Base-by-base conservation (phyloP, 2,797 vertebrate species). In the Mionectes olivaceus region DNA sequence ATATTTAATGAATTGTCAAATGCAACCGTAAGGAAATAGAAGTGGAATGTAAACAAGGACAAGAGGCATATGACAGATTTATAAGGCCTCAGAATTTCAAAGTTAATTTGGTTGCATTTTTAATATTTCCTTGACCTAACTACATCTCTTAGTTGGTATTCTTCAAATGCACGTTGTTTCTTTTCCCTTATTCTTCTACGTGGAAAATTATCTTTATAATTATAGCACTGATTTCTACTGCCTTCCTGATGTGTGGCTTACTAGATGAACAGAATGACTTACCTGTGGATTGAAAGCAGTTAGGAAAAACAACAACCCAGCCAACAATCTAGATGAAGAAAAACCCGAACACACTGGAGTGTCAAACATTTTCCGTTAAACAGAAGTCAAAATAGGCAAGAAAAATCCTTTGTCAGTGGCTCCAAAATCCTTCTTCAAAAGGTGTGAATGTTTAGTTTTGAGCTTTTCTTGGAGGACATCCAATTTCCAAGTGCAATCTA, bases 401-500 rank as follows among this genome's bases (percentile, higher is more conserved):
- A 44, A 4, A 90, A 75, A 7, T 7, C 4, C 10, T 76, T 82
- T 76, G 32, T 50, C 47, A 74, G 6, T 19, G 50, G 8, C 17
- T 21, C 27, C 18, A 73, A 84, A 83, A 77, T 61, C 7, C 5
- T 74, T 17, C 16, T 70, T 15, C 6, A 77, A 25, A 89, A 55
- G 12, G 4, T 53, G 65, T 27, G 27, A 70, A 3, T 39, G 2
- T 57, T 83, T n/a, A 37, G 15, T 19, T 90, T 63, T 56, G 27
- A 89, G 44, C 9, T 83, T 64, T 78, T 63, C 37, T 59, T 86
- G 90, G 61, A 83, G 75, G 60, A 67, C 30, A 82, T 83, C 52
- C 53, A 76, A 74, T 83, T 94, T 95, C 46, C 74, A 93, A 49
- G 46, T 95, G 52, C 46, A 92, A 32, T 76, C 23, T 68, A 70